Percentiles rank a stretch among this genome's conserved stretches.
Evolutionary conservation across 2,113 vertebrate species (phyloP).

Genomic region (Eurypyga helias): DNA sequence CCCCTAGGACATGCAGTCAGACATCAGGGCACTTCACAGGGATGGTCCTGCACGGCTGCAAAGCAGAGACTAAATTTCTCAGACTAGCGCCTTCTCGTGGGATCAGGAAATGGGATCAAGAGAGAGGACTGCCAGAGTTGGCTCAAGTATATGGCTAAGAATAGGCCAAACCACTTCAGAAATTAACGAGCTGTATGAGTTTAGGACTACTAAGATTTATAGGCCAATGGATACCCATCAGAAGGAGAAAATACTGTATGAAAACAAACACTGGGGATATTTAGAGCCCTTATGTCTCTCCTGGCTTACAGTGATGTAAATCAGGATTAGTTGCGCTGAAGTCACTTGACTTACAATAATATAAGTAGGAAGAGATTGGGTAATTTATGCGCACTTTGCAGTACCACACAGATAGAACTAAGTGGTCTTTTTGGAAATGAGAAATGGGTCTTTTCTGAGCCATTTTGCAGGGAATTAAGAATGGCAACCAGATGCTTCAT

Average conservation of each 20-base stretch:
- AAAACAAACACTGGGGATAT: slow-evolving; percentile 44
- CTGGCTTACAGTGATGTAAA: slow-evolving; percentile 37
- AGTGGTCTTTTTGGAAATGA: slow-evolving; percentile 47
- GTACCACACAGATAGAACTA: slow-evolving; percentile 43
- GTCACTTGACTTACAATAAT: slow-evolving; percentile 30
- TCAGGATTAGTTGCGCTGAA: slow-evolving; percentile 55
- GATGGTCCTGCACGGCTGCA: neutral
- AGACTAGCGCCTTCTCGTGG: neutral
- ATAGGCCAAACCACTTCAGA: slow-evolving; percentile 41
- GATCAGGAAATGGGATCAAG: neutral
- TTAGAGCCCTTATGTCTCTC: slow-evolving; percentile 30
- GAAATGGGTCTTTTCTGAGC: slow-evolving; percentile 23
- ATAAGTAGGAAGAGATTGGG: slow-evolving; percentile 14
- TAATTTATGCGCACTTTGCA: slow-evolving; percentile 46
- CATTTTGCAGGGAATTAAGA: slow-evolving; percentile 17
- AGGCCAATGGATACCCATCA: slow-evolving; percentile 48
- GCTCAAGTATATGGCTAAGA: neutral
- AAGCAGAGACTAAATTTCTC: neutral
- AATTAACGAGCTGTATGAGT: slow-evolving; percentile 50
- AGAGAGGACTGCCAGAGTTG: neutral
- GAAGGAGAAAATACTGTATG: slow-evolving; percentile 31
- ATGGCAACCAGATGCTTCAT: slow-evolving; percentile 6
- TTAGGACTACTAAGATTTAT: slow-evolving; percentile 55
- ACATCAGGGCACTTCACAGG: neutral
- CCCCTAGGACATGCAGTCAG: neutral